Evolutionary conservation across 2,797 vertebrate species (phyloP).

Genomic region (Enoplosus armatus): DNA sequence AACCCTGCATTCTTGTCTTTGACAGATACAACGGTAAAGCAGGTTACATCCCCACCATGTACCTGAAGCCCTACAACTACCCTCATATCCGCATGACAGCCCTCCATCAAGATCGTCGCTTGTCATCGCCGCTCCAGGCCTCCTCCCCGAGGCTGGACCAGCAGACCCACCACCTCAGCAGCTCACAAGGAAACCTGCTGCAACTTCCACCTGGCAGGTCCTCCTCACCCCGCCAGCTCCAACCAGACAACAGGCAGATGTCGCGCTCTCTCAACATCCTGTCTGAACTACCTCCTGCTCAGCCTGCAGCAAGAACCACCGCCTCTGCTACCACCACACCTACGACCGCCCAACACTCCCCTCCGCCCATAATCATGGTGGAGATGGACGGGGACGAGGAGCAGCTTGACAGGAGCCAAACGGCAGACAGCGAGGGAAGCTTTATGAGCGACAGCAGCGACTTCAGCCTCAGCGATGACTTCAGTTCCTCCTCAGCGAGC

Average conservation of each 20-base stretch:
- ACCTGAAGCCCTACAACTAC: conserved; percentile 85
- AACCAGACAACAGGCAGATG: conserved; percentile 20
- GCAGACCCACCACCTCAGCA: conserved; percentile 62
- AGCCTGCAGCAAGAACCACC: not conserved
- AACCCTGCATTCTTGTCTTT: not conserved
- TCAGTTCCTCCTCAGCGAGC: conserved; percentile 16
- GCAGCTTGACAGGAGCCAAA: not conserved
- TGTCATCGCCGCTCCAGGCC: conserved; percentile 34
- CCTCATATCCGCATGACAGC: conserved; percentile 76
- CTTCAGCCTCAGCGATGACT: conserved; percentile 61
- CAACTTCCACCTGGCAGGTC: not conserved
- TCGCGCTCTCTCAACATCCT: conserved; percentile 65
- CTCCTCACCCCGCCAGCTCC: not conserved
- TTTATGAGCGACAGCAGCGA: conserved; percentile 50
- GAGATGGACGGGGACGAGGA: conserved; percentile 33
- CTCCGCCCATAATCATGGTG: conserved; percentile 68
- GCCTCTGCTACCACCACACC: not conserved
- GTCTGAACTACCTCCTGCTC: not conserved
- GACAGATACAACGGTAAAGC: conserved; percentile 81
- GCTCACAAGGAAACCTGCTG: conserved; percentile 71
- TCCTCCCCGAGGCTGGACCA: not conserved
- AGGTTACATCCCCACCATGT: conserved; percentile 89
- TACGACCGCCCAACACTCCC: rapidly evolving
- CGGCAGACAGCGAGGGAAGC: conserved; percentile 25
- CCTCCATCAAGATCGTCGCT: not conserved